Evolutionary conservation across 1,140 invertebrate genomes (phyloP).

Genomic region (Elymnias hypermnestra): DNA sequence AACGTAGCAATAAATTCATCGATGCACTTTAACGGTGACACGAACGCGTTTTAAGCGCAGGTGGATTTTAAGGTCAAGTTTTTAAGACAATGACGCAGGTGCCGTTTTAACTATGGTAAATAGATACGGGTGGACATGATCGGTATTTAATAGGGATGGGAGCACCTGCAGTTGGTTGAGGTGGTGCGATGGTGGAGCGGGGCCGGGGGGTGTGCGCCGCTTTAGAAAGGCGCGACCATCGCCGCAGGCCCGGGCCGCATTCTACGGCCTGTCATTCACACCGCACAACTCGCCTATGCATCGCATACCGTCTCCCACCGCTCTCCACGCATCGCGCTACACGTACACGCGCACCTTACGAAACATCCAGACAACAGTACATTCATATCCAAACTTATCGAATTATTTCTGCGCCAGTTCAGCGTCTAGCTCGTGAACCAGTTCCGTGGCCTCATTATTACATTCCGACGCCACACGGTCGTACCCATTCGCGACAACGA

Average conservation of each 20-base stretch:
- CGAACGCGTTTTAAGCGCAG: constrained; percentile 46
- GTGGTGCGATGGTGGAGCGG: constrained; percentile 47
- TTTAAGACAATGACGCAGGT: constrained; percentile 67
- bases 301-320: constrained; percentile 69
- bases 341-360: constrained; percentile 53
- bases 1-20: constrained; percentile 20
- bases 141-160: constrained; percentile 72
- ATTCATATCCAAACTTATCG: constrained; percentile 44
- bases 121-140: constrained; percentile 70
- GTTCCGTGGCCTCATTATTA: constrained; percentile 57
- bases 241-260: constrained; percentile 70
- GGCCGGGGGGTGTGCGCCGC: constrained; percentile 55
- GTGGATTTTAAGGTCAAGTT: constrained; percentile 56
- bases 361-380: constrained; percentile 42
- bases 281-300: constrained; percentile 72
- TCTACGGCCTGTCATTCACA: constrained; percentile 75
- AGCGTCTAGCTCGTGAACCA: constrained; percentile 55
- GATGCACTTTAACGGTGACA: constrained; percentile 32
- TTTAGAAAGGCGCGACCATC: constrained; percentile 75
- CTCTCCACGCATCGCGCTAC: constrained; percentile 50
- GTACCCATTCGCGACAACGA: constrained; percentile 40
- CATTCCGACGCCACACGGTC: constrained; percentile 41
- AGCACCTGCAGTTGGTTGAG: constrained; percentile 62
- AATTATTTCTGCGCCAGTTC: constrained; percentile 60
- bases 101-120: constrained; percentile 61